These are phyloP conservation scores for Calcarius ornatus DNA, from an alignment of 2,113 vertebrate species.

Conservation along the genomic window DNA sequence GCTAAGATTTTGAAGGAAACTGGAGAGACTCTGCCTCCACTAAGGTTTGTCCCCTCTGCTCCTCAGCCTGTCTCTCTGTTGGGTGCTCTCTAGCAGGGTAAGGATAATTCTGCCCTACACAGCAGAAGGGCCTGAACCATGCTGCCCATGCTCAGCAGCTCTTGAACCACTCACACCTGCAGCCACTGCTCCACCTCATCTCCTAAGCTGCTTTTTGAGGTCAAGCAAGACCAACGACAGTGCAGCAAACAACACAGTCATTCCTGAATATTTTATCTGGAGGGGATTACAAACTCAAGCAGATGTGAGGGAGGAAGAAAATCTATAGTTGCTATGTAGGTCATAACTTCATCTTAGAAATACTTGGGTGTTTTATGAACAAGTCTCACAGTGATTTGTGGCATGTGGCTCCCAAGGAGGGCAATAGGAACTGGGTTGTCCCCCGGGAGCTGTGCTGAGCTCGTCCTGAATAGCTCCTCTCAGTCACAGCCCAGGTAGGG, in stretches of 20 bases:
- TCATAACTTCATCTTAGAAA: not conserved
- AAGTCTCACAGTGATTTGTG: not conserved
- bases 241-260: not conserved
- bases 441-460: fast-evolving
- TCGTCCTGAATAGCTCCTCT: not conserved
- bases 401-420: not conserved
- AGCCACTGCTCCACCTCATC: not conserved
- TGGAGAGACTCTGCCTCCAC: not conserved
- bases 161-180: not conserved
- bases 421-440: fast-evolving
- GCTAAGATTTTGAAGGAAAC: not conserved
- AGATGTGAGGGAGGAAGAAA: not conserved
- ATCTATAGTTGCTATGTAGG: not conserved
- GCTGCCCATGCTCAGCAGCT: not conserved
- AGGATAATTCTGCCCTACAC: not conserved
- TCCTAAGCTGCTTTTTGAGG: not conserved
- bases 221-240: not conserved
- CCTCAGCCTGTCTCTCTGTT: not conserved
- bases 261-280: not conserved
- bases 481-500: not conserved
- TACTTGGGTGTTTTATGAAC: not conserved
- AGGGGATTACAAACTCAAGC: not conserved
- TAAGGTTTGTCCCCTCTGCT: not conserved
- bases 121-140: not conserved
- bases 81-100: not conserved